phyloP scores from a whole-genome alignment of 2,113 vertebrate genomes.

The Indicator maculatus region DNA sequence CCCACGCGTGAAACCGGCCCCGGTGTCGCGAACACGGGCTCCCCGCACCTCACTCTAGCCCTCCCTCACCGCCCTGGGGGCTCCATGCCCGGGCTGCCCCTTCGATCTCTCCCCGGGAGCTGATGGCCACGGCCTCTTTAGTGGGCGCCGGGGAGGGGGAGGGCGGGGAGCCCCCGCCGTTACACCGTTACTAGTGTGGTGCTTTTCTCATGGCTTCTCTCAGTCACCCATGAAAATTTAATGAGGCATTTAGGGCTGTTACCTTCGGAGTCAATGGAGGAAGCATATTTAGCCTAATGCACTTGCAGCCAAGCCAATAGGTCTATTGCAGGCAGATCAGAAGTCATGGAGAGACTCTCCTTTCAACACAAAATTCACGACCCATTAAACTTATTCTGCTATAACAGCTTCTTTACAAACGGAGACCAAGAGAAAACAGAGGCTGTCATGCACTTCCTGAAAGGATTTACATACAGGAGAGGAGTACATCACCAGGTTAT shows the following conservation, averaged over 20 bases:
- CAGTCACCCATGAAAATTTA: slow-evolving; percentile 81
- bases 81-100: background rate
- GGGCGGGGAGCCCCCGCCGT: background rate
- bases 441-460: slow-evolving; percentile 66
- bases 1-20: background rate
- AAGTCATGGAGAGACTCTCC: slow-evolving; percentile 69
- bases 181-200: slow-evolving; percentile 17
- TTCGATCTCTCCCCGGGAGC: no score
- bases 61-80: background rate
- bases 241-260: slow-evolving; percentile 81
- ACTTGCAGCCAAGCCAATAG: slow-evolving; percentile 71
- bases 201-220: slow-evolving; percentile 65
- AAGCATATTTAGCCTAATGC: slow-evolving; percentile 79
- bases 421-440: slow-evolving; percentile 47
- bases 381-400: slow-evolving; percentile 80
- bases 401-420: slow-evolving; percentile 78
- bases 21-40: background rate
- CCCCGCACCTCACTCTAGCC: background rate
- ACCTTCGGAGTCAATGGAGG: slow-evolving; percentile 78
- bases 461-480: slow-evolving; percentile 71
- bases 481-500: slow-evolving; percentile 57
- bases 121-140: background rate
- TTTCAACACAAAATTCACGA: slow-evolving; percentile 77
- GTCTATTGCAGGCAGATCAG: slow-evolving; percentile 66
- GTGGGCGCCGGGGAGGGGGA: no score